Percentiles rank a stretch among this genome's conserved stretches.
phyloP scores from a whole-genome alignment of 2,113 vertebrate species.

The Caracal caracal region DNA sequence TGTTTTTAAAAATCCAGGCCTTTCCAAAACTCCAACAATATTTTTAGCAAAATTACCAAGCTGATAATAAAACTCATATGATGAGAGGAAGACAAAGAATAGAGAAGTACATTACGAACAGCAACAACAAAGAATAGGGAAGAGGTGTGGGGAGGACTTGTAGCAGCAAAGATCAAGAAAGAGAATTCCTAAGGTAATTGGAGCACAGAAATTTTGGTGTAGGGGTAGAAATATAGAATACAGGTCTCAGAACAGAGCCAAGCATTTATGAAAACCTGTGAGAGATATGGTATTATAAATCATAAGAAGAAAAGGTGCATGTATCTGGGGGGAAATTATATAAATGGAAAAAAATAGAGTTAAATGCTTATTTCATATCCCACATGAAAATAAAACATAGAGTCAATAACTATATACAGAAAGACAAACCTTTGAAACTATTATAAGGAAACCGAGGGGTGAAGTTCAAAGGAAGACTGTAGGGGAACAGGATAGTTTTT shows the following conservation, averaged over 20 bases:
- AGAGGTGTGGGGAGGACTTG: background rate
- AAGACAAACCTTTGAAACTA: background rate
- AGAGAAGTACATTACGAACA: background rate
- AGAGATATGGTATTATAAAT: background rate
- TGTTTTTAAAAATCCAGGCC: background rate
- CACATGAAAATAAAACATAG: background rate
- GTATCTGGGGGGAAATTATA: background rate
- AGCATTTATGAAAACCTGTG: background rate
- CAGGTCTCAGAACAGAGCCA: background rate
- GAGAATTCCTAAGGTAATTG: background rate
- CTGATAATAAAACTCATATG: background rate
- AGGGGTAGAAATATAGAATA: background rate
- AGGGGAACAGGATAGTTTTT: background rate
- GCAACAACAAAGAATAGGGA: background rate
- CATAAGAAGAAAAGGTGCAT: background rate
- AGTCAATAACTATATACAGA: background rate
- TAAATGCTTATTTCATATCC: background rate
- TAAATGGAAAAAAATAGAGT: background rate
- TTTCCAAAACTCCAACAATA: background rate
- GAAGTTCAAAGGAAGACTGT: background rate
- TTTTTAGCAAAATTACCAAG: constrained; percentile 18
- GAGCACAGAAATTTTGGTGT: background rate
- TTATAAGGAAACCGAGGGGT: background rate
- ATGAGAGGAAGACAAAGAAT: background rate
- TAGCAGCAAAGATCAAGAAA: background rate